phyloP scores from a whole-genome alignment of 2,888 invertebrate genomes.

The Leptopilina syphax region DNA sequence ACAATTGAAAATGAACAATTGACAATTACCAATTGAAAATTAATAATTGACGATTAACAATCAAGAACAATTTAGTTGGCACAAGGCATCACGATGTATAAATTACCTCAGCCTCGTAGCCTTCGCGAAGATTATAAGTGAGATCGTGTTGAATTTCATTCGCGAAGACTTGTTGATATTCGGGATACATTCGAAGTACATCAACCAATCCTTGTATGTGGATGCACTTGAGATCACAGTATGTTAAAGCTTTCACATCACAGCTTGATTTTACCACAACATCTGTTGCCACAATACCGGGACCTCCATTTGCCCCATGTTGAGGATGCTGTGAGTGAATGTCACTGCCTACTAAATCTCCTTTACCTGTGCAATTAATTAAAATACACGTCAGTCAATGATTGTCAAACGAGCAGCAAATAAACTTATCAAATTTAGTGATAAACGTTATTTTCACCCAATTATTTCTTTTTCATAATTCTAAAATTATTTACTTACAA shows the following conservation, averaged over 20 bases:
- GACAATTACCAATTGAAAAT: too few relatives aligned
- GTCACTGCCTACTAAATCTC: slow-evolving; percentile 95
- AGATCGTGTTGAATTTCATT: slow-evolving; percentile 96
- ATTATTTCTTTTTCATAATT: too few relatives aligned
- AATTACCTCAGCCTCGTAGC: slow-evolving; percentile 90
- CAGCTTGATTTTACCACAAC: slow-evolving; percentile 95
- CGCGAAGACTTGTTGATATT: slow-evolving; percentile 95
- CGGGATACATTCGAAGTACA: slow-evolving; percentile 92
- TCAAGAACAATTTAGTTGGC: too few relatives aligned
- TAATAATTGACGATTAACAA: too few relatives aligned
- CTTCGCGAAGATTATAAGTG: slow-evolving; percentile 95
- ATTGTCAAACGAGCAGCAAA: not conserved
- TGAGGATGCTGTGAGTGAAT: slow-evolving; percentile 87
- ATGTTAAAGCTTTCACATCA: slow-evolving; percentile 96
- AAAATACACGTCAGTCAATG: not conserved
- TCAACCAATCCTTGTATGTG: slow-evolving; percentile 94
- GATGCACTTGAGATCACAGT: slow-evolving; percentile 97
- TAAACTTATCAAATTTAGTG: not conserved
- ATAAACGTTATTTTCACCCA: too few relatives aligned
- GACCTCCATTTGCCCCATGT: slow-evolving; percentile 81
- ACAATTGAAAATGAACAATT: too few relatives aligned
- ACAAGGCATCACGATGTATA: too few relatives aligned
- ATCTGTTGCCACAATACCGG: slow-evolving; percentile 78
- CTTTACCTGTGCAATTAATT: slow-evolving; percentile 85
- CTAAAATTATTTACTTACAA: too few relatives aligned